A percentile compares a stretch with the other conserved stretches of the same genome.
Conservation (phyloP, 2,888 invertebrate species). For the Empis livida region DNA sequence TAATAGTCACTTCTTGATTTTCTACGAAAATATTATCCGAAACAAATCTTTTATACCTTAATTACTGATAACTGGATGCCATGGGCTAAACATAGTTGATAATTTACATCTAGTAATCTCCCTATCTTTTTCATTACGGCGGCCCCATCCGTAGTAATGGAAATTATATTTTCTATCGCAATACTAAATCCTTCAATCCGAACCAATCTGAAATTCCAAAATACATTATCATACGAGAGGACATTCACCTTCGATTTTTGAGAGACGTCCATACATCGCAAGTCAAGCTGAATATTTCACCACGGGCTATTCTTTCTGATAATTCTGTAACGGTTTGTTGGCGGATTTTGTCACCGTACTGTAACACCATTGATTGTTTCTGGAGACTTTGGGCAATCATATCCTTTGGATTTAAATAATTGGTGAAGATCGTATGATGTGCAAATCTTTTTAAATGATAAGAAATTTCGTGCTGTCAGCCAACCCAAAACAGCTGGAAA, state of each 20-base stretch:
- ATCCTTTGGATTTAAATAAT: neutral
- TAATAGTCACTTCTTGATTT: neutral
- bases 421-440: neutral
- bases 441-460: neutral
- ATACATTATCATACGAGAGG: neutral
- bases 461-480: neutral
- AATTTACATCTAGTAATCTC: neutral
- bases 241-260: slow-evolving; percentile 1
- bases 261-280: slow-evolving; percentile 3
- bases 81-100: neutral
- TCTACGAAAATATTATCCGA: neutral
- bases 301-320: neutral
- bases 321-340: too few relatives aligned
- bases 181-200: neutral
- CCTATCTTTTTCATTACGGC: neutral
- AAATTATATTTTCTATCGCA: neutral
- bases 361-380: neutral
- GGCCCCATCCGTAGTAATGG: neutral
- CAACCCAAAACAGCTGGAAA: neutral
- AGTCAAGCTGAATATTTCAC: slow-evolving; percentile 1
- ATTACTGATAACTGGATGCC: neutral
- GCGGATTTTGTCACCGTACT: neutral
- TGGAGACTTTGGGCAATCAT: neutral
- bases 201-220: slow-evolving; percentile 1
- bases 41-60: neutral